Evolutionary conservation across 2,888 invertebrate species (phyloP).

Genomic region (Dicycla oo): DNA sequence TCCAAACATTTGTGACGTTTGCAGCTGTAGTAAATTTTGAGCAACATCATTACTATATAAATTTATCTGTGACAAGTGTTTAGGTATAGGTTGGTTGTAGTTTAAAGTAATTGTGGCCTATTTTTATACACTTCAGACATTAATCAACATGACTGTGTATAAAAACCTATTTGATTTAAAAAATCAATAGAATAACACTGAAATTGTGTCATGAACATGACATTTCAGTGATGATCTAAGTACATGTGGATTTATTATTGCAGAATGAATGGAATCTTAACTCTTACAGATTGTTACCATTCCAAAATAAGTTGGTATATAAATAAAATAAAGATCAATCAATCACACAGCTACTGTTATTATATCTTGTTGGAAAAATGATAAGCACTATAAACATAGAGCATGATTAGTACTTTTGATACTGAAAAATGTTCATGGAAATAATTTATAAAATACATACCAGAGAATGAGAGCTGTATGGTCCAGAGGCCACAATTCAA

Average conservation of each 20-base stretch:
- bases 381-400: slow-evolving; percentile 28
- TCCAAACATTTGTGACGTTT: slow-evolving; percentile 68
- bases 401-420: slow-evolving; percentile 11
- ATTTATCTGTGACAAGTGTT: slow-evolving; percentile 14
- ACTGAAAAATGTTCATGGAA: background rate
- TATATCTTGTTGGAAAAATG: slow-evolving; percentile 34
- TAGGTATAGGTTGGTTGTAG: background rate
- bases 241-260: background rate
- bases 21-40: slow-evolving; percentile 60
- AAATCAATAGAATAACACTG: slow-evolving; percentile 11
- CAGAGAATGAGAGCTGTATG: slow-evolving; percentile 33
- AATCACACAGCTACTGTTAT: slow-evolving; percentile 18
- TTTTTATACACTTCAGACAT: slow-evolving; percentile 9
- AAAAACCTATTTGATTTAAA: slow-evolving; percentile 1
- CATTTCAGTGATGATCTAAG: background rate
- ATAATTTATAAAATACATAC: slow-evolving; percentile 42
- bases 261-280: background rate
- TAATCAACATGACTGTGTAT: slow-evolving; percentile 29
- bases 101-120: slow-evolving; percentile 7
- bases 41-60: slow-evolving; percentile 43
- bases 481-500: slow-evolving; percentile 25
- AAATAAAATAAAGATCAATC: slow-evolving; percentile 24
- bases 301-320: background rate
- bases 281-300: background rate
- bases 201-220: background rate